A percentile compares a stretch with the other conserved stretches of the same genome.
These are phyloP conservation scores for Paramormyrops kingsleyae DNA, from an alignment of 2,113 vertebrate genomes.

Conservation along the genomic window DNA sequence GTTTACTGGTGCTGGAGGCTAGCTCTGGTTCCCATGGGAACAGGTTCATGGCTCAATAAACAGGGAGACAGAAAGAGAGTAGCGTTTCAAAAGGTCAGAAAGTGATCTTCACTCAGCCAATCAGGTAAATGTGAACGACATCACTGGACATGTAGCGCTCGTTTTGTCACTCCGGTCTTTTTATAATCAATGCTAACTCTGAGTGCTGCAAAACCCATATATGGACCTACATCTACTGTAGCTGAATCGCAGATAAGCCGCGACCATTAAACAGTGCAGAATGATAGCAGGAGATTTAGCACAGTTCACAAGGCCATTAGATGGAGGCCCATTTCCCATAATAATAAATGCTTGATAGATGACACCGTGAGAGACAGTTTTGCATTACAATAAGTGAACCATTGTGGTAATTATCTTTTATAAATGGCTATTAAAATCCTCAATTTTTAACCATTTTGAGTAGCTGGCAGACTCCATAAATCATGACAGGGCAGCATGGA, in stretches of 20 bases:
- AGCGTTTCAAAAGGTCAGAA: background rate
- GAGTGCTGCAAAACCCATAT: background rate
- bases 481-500: background rate
- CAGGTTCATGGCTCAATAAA: conserved; percentile 19
- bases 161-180: background rate
- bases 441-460: background rate
- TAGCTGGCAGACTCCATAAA: background rate
- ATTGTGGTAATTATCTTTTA: background rate
- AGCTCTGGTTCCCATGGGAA: conserved; percentile 21
- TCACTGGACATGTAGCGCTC: background rate
- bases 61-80: conserved; percentile 6
- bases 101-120: background rate
- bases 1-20: background rate
- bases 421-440: background rate
- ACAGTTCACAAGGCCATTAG: background rate
- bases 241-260: background rate
- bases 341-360: background rate
- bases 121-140: background rate
- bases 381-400: background rate
- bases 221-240: background rate
- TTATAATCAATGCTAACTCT: background rate
- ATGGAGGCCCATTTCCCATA: background rate
- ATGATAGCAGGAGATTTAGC: background rate
- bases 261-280: background rate
- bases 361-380: background rate